Conservation (phyloP, 2,797 vertebrate genomes). For the Hypotaenidia okinawae region DNA sequence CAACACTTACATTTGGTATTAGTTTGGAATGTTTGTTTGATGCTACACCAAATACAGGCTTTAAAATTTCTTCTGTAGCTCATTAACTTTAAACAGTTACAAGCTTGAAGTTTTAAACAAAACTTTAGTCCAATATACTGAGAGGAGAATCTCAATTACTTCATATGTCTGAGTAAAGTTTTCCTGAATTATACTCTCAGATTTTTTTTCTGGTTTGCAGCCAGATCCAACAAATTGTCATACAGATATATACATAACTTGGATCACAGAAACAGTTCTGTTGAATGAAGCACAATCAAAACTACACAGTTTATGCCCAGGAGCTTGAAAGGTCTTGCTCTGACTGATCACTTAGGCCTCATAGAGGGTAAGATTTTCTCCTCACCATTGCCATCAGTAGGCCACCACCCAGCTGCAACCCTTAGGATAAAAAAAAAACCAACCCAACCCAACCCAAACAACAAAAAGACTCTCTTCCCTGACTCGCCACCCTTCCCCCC, state of each 20-base stretch:
- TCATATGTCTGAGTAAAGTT: not conserved
- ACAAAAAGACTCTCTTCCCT: too few species aligned
- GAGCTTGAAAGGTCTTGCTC: not conserved
- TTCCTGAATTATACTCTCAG: not conserved
- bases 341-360: not conserved
- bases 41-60: not conserved
- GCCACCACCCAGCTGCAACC: fast-evolving
- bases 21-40: constrained; percentile 40
- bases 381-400: not conserved
- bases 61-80: constrained; percentile 23
- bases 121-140: not conserved
- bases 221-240: not conserved
- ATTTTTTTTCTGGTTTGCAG: not conserved
- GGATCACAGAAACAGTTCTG: not conserved
- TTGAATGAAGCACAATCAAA: not conserved
- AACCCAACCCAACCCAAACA: too few species aligned
- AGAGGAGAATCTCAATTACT: not conserved
- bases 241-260: not conserved
- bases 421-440: not conserved
- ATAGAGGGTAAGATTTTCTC: not conserved
- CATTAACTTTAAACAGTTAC: not conserved
- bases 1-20: not conserved
- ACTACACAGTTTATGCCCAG: not conserved
- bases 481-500: too few species aligned
- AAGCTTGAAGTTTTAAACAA: constrained; percentile 26